Evolutionary conservation across 2,113 vertebrate genomes (phyloP).

Genomic region (Trogon surrucura): DNA sequence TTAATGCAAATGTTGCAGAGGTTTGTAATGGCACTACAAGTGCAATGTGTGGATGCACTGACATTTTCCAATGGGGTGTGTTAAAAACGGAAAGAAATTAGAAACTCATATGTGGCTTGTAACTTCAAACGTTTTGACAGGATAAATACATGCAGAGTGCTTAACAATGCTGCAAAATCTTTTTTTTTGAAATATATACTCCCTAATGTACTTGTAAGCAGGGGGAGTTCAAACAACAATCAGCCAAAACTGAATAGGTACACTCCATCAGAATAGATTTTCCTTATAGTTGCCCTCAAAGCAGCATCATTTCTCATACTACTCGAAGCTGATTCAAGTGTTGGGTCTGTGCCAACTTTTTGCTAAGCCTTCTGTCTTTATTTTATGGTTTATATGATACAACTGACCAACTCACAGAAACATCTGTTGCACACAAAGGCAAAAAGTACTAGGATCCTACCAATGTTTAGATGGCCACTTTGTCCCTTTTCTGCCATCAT

Average conservation of each 20-base stretch:
- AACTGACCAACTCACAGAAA: constrained; percentile 71
- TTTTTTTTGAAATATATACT: constrained; percentile 58
- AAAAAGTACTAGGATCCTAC: constrained; percentile 43
- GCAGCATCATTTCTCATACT: constrained; percentile 71
- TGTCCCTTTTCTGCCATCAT: constrained; percentile 23
- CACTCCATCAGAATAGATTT: constrained; percentile 46
- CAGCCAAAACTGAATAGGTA: constrained; percentile 70
- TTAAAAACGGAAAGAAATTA: constrained; percentile 48
- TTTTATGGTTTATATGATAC: constrained; percentile 68
- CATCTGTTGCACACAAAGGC: constrained; percentile 66
- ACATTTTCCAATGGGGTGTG: not conserved
- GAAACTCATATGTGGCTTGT: constrained; percentile 30
- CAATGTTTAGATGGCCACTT: constrained; percentile 1
- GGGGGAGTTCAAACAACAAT: constrained; percentile 70
- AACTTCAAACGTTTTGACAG: constrained; percentile 16
- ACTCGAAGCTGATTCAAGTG: constrained; percentile 62
- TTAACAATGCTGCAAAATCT: constrained; percentile 12
- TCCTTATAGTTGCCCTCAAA: constrained; percentile 59
- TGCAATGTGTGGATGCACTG: not conserved
- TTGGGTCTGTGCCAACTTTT: constrained; percentile 69
- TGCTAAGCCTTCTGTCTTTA: constrained; percentile 64
- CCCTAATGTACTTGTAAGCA: constrained; percentile 53
- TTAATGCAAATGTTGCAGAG: not conserved
- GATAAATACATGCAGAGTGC: constrained; percentile 18
- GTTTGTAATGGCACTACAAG: not conserved